These are phyloP conservation scores for Temnothorax unifasciatus DNA, from an alignment of 2,888 invertebrate genomes.

Conservation along the genomic window DNA sequence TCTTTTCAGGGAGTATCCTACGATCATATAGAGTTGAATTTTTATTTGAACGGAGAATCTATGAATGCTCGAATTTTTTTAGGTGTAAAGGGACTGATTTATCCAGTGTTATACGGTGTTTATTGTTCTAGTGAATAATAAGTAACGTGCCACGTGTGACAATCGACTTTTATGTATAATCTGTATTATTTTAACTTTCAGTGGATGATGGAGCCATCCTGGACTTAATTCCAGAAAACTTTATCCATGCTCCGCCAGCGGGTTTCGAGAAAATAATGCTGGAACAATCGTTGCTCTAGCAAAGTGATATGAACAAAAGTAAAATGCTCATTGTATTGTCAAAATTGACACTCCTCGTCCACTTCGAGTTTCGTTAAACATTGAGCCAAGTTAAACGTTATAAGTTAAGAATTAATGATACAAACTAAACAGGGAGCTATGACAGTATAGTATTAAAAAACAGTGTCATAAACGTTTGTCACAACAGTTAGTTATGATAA, in stretches of 20 bases:
- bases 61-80: conserved; percentile 94
- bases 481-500: conserved; percentile 69
- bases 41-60: conserved; percentile 96
- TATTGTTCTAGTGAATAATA: background rate
- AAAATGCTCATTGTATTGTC: conserved; percentile 25
- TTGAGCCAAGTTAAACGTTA: background rate
- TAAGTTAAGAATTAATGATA: conserved; percentile 37
- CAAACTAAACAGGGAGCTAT: conserved; percentile 55
- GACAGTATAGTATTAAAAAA: conserved; percentile 73
- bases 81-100: conserved; percentile 96
- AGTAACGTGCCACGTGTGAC: background rate
- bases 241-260: conserved; percentile 93
- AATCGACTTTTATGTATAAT: conserved; percentile 34
- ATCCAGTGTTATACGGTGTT: conserved; percentile 97
- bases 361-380: conserved; percentile 48
- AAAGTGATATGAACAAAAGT: conserved; percentile 59
- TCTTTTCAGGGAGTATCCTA: conserved; percentile 93
- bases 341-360: conserved; percentile 57
- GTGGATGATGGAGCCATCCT: conserved; percentile 99
- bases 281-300: conserved; percentile 97
- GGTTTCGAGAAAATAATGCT: conserved; percentile 98
- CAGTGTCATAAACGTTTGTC: conserved; percentile 71
- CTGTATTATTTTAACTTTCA: conserved; percentile 86
- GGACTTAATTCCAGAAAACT: conserved; percentile 97
- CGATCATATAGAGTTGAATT: conserved; percentile 98